Evolutionary conservation across 1,140 invertebrate genomes (phyloP).

Genomic region (Lepidurus apus): DNA sequence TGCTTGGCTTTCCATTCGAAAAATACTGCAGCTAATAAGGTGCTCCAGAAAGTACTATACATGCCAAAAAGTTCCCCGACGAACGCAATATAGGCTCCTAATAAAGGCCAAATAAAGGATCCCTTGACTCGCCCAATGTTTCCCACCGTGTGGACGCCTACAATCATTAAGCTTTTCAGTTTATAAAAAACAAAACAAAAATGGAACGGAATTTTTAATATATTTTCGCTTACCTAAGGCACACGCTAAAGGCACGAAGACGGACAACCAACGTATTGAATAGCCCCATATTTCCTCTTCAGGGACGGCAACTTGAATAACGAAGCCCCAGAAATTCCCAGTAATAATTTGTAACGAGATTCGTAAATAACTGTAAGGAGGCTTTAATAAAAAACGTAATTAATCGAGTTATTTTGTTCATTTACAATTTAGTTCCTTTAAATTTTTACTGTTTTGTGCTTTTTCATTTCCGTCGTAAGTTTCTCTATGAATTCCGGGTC

Average conservation of each 20-base stretch:
- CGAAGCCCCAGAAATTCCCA: slow-evolving; percentile 70
- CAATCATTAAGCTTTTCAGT: slow-evolving; percentile 38
- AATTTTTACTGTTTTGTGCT: slow-evolving; percentile 56
- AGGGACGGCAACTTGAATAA: slow-evolving; percentile 69
- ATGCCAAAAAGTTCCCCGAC: slow-evolving; percentile 45
- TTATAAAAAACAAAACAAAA: slow-evolving; percentile 30
- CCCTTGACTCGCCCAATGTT: slow-evolving; percentile 79
- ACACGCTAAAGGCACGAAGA: slow-evolving; percentile 63
- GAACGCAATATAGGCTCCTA: slow-evolving; percentile 57
- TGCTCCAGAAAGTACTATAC: slow-evolving; percentile 33
- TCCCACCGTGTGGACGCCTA: slow-evolving; percentile 81
- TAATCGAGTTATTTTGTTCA: slow-evolving; percentile 23
- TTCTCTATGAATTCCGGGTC: slow-evolving; percentile 62
- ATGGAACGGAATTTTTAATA: slow-evolving; percentile 29
- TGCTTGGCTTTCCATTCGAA: slow-evolving; percentile 67
- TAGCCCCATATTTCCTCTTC: slow-evolving; percentile 59
- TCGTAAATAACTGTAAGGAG: slow-evolving; percentile 67
- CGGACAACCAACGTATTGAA: slow-evolving; percentile 61
- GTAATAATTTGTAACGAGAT: slow-evolving; percentile 71
- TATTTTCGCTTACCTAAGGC: slow-evolving; percentile 59
- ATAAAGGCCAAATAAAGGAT: slow-evolving; percentile 58
- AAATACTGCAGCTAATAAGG: slow-evolving; percentile 44
- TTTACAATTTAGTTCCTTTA: slow-evolving; percentile 25
- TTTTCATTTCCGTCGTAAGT: slow-evolving; percentile 57
- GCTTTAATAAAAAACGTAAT: slow-evolving; percentile 50